Base-by-base conservation (phyloP, 2,888 invertebrate species). In the Hedychridium roseum region DNA sequence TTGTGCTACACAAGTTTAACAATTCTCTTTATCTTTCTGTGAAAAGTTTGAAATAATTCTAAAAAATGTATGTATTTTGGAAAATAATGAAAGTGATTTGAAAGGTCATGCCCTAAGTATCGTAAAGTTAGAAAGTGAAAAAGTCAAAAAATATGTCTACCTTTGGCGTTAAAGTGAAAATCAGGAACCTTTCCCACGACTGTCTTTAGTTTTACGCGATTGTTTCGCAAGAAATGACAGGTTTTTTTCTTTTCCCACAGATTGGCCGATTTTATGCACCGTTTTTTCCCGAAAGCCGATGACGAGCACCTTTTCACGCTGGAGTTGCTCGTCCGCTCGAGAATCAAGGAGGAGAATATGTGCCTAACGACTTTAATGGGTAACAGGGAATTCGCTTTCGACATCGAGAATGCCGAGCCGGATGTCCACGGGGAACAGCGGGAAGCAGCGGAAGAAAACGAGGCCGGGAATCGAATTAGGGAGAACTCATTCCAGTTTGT, bases 241-340 rank as follows among this genome's bases (percentile, higher is more conserved):
- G 6, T 15, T 34, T 43, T 41, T 41, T 41, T 34, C 30, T 42
- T 31, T n/a, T 12, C 12, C 38, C 37, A 18, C 59, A 76, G 86
- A 67, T 79, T 96, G 70, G 92, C 92, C 0, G 84, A 88, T 45
- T 92, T 93, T 65, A 89, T 94, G 88, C 84, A 89, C 57, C 85
- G 87, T 23, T 86, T 91, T 74, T 86, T 90, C 16, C 90, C 92
- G 0, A 87, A 87, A 46, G 87, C 85, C 0, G 80, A 86, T 32
- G 94, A 94, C 72, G 84, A 86, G 17, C 94, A 95, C 79, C 78
- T 95, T 31, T 91, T 88, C 76, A 85, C 85, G 0, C 78, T 95
- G 60, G 94, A 95, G 74, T 80, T 83, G 40, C 79, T 87, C 59
- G 88, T 91, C 0, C 68, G 74, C 15, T 60, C 66, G 0, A 68